A percentile compares a stretch with the other conserved stretches of the same genome.
phyloP scores from a whole-genome alignment of 2,113 vertebrate species.

The Peromyscus leucopus region DNA sequence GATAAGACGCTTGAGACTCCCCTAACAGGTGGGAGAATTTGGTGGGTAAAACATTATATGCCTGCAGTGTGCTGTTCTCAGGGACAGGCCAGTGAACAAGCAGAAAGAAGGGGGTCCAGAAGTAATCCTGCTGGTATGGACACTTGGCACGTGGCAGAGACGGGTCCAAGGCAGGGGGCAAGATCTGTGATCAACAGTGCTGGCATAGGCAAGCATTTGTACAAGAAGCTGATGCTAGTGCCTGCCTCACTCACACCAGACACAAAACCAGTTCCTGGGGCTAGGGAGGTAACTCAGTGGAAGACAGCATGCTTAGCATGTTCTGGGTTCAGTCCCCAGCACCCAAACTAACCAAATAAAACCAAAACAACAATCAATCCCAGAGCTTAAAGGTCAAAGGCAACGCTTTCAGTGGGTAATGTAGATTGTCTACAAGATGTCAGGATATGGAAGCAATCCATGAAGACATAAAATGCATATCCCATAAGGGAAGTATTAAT shows the following conservation, averaged over 20 bases:
- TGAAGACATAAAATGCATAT: constrained; percentile 9
- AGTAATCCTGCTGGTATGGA: background rate
- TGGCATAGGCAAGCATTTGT: background rate
- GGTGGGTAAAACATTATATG: constrained; percentile 19
- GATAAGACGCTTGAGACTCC: background rate
- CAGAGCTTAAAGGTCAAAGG: background rate
- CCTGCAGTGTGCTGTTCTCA: background rate
- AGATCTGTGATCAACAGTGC: background rate
- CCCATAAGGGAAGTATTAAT: background rate
- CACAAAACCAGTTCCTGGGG: background rate
- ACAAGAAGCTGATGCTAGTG: background rate
- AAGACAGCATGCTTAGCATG: background rate
- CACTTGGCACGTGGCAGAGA: background rate
- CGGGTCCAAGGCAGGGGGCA: background rate
- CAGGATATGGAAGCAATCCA: background rate
- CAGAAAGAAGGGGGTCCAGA: background rate
- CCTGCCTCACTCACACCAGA: background rate
- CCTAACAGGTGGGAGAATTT: constrained; percentile 10
- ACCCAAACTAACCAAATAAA: background rate
- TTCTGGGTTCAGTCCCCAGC: background rate
- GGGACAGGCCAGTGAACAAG: background rate
- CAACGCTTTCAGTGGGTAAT: background rate
- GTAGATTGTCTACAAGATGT: background rate
- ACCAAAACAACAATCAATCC: background rate
- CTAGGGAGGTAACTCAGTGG: background rate